Conservation (phyloP, 2,797 vertebrate species). For the Tragopan temminckii region DNA sequence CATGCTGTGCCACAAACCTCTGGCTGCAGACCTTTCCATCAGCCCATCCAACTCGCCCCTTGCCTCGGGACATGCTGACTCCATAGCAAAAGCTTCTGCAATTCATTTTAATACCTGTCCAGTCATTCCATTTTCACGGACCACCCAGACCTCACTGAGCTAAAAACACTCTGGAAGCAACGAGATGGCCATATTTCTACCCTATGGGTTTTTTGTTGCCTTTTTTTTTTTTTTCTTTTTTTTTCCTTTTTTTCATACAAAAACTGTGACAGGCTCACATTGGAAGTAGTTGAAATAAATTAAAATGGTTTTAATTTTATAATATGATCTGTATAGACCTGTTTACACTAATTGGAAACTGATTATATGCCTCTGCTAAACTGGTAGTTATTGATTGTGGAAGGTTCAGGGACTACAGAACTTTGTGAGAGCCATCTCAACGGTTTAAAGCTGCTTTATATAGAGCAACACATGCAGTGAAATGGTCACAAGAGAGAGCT, state of each 20-base stretch:
- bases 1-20: conserved; percentile 14
- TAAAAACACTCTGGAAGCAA: background rate
- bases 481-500: background rate
- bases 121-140: background rate
- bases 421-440: background rate
- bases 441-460: background rate
- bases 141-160: conserved; percentile 15
- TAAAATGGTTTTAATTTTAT: conserved; percentile 1
- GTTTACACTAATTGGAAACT: conserved; percentile 1
- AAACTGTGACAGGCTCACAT: background rate
- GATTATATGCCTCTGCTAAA: background rate
- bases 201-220: background rate
- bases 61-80: background rate
- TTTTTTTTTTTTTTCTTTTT: background rate
- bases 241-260: background rate
- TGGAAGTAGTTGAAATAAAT: background rate
- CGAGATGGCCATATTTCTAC: background rate
- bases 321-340: background rate
- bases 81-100: background rate
- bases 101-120: conserved; percentile 17
- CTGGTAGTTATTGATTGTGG: background rate
- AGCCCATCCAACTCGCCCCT: background rate
- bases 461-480: background rate
- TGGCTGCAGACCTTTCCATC: conserved; percentile 39
- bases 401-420: background rate